Conservation (phyloP, 1,140 invertebrate species). For the Zaprionus capensis region DNA sequence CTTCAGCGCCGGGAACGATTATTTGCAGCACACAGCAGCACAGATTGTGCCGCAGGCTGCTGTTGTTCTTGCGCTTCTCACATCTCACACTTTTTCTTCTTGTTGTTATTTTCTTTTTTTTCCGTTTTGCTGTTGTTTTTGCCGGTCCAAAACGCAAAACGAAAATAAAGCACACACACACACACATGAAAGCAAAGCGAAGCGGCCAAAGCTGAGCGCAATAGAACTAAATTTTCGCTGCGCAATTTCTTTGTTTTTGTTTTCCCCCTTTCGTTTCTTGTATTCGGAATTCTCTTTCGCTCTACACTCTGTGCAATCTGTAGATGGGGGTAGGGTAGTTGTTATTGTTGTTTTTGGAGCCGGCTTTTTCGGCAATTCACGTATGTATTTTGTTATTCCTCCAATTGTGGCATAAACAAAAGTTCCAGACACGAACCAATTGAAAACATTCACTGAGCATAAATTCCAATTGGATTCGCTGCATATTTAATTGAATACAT, state of each 20-base stretch:
- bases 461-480: constrained; percentile 48
- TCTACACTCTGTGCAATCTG: background rate
- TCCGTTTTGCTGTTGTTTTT: constrained; percentile 43
- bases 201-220: constrained; percentile 21
- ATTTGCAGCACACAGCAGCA: background rate
- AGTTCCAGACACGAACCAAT: background rate
- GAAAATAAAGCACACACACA: constrained; percentile 37
- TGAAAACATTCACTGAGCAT: constrained; percentile 20
- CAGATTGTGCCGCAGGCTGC: constrained; percentile 21
- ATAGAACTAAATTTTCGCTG: constrained; percentile 52
- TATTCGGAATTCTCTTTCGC: background rate
- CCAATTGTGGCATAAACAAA: constrained; percentile 19
- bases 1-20: constrained; percentile 30
- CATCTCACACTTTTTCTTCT: constrained; percentile 12
- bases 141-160: constrained; percentile 34
- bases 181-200: constrained; percentile 33
- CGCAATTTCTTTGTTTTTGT: constrained; percentile 69
- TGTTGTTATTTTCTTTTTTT: background rate
- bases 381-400: constrained; percentile 33
- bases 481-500: constrained; percentile 33
- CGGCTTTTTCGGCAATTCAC: constrained; percentile 18
- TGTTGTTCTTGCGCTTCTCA: constrained; percentile 8
- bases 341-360: constrained; percentile 17
- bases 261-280: constrained; percentile 8
- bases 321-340: background rate